A percentile compares a stretch with the other conserved stretches of the same genome.
phyloP scores from a whole-genome alignment of 2,888 invertebrate genomes.

The Therioaphis trifolii region DNA sequence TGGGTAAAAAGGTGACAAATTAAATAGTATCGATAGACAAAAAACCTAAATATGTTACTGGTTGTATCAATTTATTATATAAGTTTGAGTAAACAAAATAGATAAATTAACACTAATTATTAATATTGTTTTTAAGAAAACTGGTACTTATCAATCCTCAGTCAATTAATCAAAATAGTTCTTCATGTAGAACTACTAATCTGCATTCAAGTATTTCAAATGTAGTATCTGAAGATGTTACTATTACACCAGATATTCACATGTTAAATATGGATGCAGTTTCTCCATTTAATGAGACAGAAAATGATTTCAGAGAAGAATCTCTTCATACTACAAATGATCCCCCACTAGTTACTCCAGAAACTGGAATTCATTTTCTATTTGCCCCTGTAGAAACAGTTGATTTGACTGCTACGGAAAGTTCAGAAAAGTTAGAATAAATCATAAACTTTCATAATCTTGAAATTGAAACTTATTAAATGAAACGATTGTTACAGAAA shows the following conservation, averaged over 20 bases:
- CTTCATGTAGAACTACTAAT: neutral
- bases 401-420: conserved; percentile 7
- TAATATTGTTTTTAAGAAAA: too few relatives aligned
- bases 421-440: conserved; percentile 3
- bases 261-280: neutral
- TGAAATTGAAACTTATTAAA: neutral
- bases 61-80: too few relatives aligned
- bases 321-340: neutral
- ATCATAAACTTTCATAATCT: neutral
- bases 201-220: neutral
- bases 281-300: neutral
- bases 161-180: neutral
- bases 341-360: neutral
- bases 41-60: too few relatives aligned
- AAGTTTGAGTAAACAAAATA: too few relatives aligned
- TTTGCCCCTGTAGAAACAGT: neutral
- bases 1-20: too few relatives aligned
- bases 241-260: conserved; percentile 31
- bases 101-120: too few relatives aligned
- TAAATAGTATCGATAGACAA: too few relatives aligned
- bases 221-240: conserved; percentile 24
- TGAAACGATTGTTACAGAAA: conserved; percentile 8
- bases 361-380: conserved; percentile 50
- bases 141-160: too few relatives aligned
- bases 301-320: neutral